Conservation (phyloP, 2,888 invertebrate species). For the Phasia obesa region DNA sequence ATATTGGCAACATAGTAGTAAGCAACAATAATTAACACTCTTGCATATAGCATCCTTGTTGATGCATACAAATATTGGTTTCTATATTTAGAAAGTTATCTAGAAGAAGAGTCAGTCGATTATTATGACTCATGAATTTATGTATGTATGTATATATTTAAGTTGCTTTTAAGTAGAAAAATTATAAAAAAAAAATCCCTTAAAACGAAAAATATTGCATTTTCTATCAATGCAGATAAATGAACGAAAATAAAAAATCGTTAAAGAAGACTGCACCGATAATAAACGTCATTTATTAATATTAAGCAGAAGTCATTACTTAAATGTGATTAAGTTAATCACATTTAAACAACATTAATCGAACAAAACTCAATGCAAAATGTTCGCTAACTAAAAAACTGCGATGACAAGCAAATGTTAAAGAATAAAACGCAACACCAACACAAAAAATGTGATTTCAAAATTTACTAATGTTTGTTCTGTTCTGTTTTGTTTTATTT, state of each 20-base stretch:
- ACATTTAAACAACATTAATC: slow-evolving; percentile 35
- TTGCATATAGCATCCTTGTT: not conserved
- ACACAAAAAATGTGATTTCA: not conserved
- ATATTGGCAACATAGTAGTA: slow-evolving; percentile 55
- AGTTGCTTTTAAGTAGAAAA: slow-evolving; percentile 24
- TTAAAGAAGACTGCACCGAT: not conserved
- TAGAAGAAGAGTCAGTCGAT: slow-evolving; percentile 28
- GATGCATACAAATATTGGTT: not conserved
- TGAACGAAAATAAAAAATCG: not conserved
- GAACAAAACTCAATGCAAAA: slow-evolving; percentile 8
- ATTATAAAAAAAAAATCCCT: slow-evolving; percentile 1
- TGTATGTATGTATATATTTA: too few relatives aligned
- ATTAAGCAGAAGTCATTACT: slow-evolving; percentile 62
- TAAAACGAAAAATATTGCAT: slow-evolving; percentile 33
- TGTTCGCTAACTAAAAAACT: not conserved
- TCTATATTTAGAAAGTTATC: slow-evolving; percentile 23
- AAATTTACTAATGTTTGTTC: too few relatives aligned
- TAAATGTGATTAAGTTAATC: slow-evolving; percentile 53
- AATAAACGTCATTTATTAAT: slow-evolving; percentile 65
- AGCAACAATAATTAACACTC: not conserved
- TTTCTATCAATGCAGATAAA: slow-evolving; percentile 1
- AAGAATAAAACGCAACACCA: not conserved
- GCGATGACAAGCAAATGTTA: too few relatives aligned
- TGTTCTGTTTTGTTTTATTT: too few relatives aligned
- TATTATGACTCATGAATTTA: slow-evolving; percentile 49